Base-by-base conservation (phyloP, 1,140 invertebrate species). In the Acromyrmex charruanus region DNA sequence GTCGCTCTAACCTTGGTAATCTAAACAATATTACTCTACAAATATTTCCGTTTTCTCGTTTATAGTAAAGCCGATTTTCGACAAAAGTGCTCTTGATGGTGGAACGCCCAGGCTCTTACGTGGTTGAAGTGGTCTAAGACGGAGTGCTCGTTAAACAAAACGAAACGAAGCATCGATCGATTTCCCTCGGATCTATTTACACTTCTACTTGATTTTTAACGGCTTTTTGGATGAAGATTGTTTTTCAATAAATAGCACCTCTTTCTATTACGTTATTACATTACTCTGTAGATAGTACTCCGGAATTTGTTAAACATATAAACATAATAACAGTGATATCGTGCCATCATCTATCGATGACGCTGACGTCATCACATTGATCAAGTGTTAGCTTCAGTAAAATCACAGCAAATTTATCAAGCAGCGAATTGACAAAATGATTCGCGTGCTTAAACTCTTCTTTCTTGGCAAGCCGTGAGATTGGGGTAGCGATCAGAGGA, bases 1-100 rank as follows among this genome's bases (percentile, higher is more conserved):
- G 35, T 39, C n/a, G 6, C n/a, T 80, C 14, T 81, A 81, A 81
- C 10, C 16, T 28, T 81, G 16, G n/a, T 25, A 55, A 10, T 4
- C 3, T 10, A 49, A 39, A 80, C 77, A 31, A 44, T 81, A 81
- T 81, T 81, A 80, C 25, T 63, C 44, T n/a, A 21, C 49, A 39
- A 55, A 21, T 49, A 49, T 39, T 35, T 69, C 2, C 39, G 49
- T 51, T 12, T 53, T 25, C 79, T 66, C 58, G 35, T 82, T 85
- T 85, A 77, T 88, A 58, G 65, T n/a, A 77, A 74, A 79, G 66
- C 31, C 59, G 87, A 89, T 88, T 89, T 85, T 74, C 68, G 66
- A 28, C 53, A 55, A 16, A 59, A 53, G 81, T 59, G 25, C 66
- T 21, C 77, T 61, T 49, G 4, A 44, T 10, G 25, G 44, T 39